A percentile compares a stretch with the other conserved stretches of the same genome.
Evolutionary conservation across 2,113 vertebrate genomes (phyloP).

Genomic region (Esox niger): DNA sequence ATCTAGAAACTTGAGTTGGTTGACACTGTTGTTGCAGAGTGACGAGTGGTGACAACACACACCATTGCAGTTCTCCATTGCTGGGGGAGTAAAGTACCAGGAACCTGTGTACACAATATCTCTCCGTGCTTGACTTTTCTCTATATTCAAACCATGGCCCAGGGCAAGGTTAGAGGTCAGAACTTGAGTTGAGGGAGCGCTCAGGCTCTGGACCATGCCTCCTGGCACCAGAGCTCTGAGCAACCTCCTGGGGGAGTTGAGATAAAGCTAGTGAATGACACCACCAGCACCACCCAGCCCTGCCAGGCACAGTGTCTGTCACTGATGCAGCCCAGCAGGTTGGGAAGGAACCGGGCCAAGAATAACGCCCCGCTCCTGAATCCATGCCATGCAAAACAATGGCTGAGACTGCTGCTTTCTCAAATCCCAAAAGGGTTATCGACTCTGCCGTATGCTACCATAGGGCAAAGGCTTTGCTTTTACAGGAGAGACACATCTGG

Average conservation of each 20-base stretch:
- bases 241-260: constrained; percentile 26
- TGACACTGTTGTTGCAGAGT: too few species aligned
- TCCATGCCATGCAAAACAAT: constrained; percentile 19
- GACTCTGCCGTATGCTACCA: constrained; percentile 21
- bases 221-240: constrained; percentile 5
- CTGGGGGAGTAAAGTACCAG: too few species aligned
- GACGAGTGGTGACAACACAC: too few species aligned
- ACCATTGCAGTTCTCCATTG: too few species aligned
- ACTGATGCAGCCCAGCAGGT: constrained; percentile 16
- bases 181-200: constrained; percentile 25
- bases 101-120: too few species aligned
- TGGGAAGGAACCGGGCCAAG: background rate
- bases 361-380: constrained; percentile 7
- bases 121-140: too few species aligned
- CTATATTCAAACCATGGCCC: constrained; percentile 12
- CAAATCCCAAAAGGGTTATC: constrained; percentile 27
- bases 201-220: constrained; percentile 27
- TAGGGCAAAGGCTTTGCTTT: constrained; percentile 8
- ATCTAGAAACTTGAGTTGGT: too few species aligned
- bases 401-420: constrained; percentile 8
- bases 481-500: constrained; percentile 36
- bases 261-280: constrained; percentile 41
- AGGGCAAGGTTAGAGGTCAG: constrained; percentile 22
- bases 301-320: background rate
- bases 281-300: constrained; percentile 18